Conservation (phyloP, 2,888 invertebrate species). For the Anoplius nigerrimus region DNA sequence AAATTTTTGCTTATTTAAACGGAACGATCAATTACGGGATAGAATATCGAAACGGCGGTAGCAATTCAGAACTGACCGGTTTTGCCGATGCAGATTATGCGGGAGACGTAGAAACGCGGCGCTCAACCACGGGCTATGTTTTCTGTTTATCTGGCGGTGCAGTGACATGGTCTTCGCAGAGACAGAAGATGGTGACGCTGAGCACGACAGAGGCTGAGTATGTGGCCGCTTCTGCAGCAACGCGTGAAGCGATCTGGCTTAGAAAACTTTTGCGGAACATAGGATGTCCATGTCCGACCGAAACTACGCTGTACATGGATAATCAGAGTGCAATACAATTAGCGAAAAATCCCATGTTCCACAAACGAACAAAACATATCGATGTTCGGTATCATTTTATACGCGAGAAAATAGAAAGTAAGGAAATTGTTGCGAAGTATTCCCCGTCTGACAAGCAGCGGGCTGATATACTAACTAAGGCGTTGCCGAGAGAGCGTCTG, state of each 20-base stretch:
- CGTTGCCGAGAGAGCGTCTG: constrained; percentile 2
- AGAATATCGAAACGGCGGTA: constrained; percentile 16
- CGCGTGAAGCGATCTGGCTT: constrained; percentile 9
- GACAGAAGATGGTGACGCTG: constrained; percentile 10
- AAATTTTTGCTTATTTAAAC: constrained; percentile 8
- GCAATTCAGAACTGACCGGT: neutral
- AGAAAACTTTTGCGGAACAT: neutral
- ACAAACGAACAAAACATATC: constrained; percentile 1
- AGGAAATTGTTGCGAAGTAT: neutral
- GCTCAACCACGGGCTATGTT: constrained; percentile 13
- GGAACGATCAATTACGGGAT: constrained; percentile 17
- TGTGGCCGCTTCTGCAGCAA: neutral
- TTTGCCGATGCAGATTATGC: constrained; percentile 26
- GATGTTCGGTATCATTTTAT: constrained; percentile 4
- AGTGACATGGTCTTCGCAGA: constrained; percentile 15
- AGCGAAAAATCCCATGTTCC: neutral
- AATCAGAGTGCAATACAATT: constrained; percentile 3
- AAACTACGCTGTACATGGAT: neutral
- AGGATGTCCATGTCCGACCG: neutral
- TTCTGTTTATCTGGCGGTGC: constrained; percentile 1
- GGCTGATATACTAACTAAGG: constrained; percentile 2
- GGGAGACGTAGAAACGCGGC: constrained; percentile 16
- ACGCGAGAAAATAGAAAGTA: neutral
- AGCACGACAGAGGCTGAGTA: too few species aligned
- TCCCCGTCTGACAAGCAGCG: neutral